A percentile compares a stretch with the other conserved stretches of the same genome.
These are phyloP conservation scores for Lepisosteus osseus DNA, from an alignment of 2,113 vertebrate species.

Conservation along the genomic window DNA sequence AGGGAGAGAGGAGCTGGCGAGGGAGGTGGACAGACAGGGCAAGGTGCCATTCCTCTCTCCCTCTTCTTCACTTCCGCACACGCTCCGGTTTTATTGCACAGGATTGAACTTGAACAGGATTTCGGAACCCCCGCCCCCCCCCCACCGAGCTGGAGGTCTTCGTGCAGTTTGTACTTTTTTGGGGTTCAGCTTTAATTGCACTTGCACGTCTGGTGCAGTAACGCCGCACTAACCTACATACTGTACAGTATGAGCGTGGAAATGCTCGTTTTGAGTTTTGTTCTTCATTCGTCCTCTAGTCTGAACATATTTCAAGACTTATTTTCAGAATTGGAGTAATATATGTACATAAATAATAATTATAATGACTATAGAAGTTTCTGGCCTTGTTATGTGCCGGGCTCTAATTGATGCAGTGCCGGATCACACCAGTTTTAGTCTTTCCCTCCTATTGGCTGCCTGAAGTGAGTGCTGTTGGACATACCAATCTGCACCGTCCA, in stretches of 20 bases:
- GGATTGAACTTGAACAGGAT: slow-evolving; percentile 14
- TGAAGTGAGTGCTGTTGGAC: slow-evolving; percentile 5
- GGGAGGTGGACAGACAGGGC: not conserved
- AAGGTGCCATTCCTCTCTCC: too few relatives aligned
- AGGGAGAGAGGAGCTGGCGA: not conserved
- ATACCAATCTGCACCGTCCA: slow-evolving; percentile 23
- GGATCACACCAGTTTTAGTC: slow-evolving; percentile 30
- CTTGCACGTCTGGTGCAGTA: slow-evolving; percentile 56
- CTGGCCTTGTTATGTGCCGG: slow-evolving; percentile 20
- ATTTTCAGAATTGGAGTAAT: slow-evolving; percentile 31
- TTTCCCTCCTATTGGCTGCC: slow-evolving; percentile 25
- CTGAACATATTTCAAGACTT: slow-evolving; percentile 31
- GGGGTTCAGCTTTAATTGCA: slow-evolving; percentile 40
- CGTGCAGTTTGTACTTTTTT: not conserved
- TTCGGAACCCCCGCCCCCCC: slow-evolving; percentile 11
- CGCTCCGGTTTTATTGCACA: slow-evolving; percentile 32
- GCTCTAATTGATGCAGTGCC: slow-evolving; percentile 7
- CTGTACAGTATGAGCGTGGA: slow-evolving; percentile 14
- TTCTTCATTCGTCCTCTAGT: slow-evolving; percentile 4
- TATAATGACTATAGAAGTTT: slow-evolving; percentile 29
- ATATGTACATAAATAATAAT: slow-evolving; percentile 31
- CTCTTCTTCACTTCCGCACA: slow-evolving; percentile 30
- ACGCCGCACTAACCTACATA: slow-evolving; percentile 57
- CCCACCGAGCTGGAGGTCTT: not conserved
- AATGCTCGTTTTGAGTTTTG: not conserved